Percentiles rank a stretch among this genome's conserved stretches.
Evolutionary conservation across 2,113 vertebrate genomes (phyloP).

Genomic region (Phaethon lepturus): DNA sequence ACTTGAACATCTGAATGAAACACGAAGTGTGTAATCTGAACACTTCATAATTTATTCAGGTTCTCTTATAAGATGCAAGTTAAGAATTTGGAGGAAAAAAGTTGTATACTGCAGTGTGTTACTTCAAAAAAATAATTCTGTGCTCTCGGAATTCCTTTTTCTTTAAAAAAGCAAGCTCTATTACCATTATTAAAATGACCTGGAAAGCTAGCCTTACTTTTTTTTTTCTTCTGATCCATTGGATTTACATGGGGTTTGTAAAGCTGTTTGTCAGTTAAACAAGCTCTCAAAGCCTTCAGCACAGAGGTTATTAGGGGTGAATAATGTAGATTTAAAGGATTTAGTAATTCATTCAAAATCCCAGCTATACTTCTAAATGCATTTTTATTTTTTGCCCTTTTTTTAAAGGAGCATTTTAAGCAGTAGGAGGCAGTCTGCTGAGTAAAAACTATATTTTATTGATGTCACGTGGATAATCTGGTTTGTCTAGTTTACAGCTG

Average conservation of each 20-base stretch:
- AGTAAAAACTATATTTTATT: slow-evolving; percentile 6
- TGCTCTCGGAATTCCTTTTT: background rate
- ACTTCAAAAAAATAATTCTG: background rate
- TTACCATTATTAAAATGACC: background rate
- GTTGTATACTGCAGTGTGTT: background rate
- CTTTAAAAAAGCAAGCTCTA: background rate
- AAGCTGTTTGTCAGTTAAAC: slow-evolving; percentile 45
- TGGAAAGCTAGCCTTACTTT: background rate
- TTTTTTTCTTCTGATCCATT: background rate
- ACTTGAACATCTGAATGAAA: background rate
- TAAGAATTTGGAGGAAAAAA: background rate
- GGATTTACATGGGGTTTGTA: slow-evolving; percentile 41
- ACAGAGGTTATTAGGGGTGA: slow-evolving; percentile 63
- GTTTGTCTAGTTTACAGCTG: slow-evolving; percentile 8
- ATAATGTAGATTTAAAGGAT: slow-evolving; percentile 65
- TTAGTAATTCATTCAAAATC: slow-evolving; percentile 66
- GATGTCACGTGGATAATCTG: slow-evolving; percentile 27
- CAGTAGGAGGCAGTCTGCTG: background rate
- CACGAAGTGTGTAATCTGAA: background rate
- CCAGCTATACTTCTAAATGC: slow-evolving; percentile 34
- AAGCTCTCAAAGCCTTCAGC: slow-evolving; percentile 10
- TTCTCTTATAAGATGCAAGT: background rate
- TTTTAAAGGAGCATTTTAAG: background rate
- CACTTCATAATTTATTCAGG: background rate
- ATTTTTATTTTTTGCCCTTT: background rate